Evolutionary conservation across 2,888 invertebrate genomes (phyloP), one percentile per base, ranked within the genome.

Genomic region (Silvanus unidentatus): DNA sequence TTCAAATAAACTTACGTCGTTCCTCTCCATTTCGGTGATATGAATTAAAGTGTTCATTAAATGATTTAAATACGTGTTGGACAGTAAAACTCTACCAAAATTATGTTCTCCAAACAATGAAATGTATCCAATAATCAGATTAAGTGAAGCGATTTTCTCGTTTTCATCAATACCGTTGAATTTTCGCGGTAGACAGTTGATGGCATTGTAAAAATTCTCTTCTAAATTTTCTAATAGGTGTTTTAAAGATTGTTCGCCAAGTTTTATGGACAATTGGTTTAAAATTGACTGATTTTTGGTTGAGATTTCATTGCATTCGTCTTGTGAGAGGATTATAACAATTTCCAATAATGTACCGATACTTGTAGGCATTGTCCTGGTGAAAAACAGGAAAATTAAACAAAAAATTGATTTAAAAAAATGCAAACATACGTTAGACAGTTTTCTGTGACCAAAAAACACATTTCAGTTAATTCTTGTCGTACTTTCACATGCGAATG

Each of bases 51-150:
- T 75, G 40, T 74, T 66, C 47, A 81, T 72, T 48, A 86, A 73
- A 44, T 76, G 72, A 47, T 77, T 74, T 52, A 83, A 70, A 65
- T 79, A 77, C 36, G 73, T 68, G 1, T 65, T 62, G 1, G 75
- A 76, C 46, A 77, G 71, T 35, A 88, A 71, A 16, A 84, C 70
- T 5, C 71, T 62, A 16, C 77, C 75, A 12, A 87, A 70, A 49
- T 77, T 75, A 56, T 77, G 73, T 11, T 74, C 67, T 5, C 76
- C 76, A 40, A 88, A 68, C 41, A 82, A 68, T 41, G 72, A 68
- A 9, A 88, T 60, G 65, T 87, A 86, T 2, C 87, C 88, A 50
- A 79, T 76, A 1, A 88, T 55, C 39, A 84, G 76, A 58, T 81
- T 78, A 38, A 89, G 65, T 3, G 78, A 76, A 0, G 78, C 71